Percentiles rank a stretch among this genome's conserved stretches.
Conservation (phyloP, 2,797 vertebrate genomes). For the Sebastes kiyomatsui region DNA sequence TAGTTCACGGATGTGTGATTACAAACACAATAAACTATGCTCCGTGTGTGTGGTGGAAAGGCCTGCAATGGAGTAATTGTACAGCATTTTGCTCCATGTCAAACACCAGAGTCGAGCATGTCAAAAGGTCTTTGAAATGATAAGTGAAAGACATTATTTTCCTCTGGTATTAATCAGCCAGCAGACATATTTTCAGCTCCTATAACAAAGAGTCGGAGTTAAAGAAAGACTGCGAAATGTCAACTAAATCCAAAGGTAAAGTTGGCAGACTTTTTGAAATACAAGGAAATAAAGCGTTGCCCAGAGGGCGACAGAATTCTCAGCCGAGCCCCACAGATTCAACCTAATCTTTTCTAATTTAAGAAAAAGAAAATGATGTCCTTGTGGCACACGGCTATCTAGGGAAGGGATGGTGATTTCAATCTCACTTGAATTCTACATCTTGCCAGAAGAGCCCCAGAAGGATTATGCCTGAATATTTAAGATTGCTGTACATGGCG, state of each 20-base stretch:
- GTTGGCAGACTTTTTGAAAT: conserved; percentile 53
- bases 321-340: conserved; percentile 36
- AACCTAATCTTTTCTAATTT: conserved; percentile 69
- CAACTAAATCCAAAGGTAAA: conserved; percentile 39
- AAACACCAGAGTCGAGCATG: neutral
- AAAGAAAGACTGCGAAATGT: conserved; percentile 7
- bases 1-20: conserved; percentile 10
- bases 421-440: conserved; percentile 64
- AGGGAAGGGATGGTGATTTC: conserved; percentile 54
- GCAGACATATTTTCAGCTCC: neutral
- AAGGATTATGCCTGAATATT: conserved; percentile 60
- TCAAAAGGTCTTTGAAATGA: neutral
- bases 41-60: neutral
- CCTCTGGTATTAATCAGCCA: neutral
- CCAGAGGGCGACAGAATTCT: conserved; percentile 42
- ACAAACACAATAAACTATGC: neutral
- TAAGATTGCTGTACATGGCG: conserved; percentile 43
- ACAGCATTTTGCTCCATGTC: neutral
- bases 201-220: conserved; percentile 10
- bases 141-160: neutral
- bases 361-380: conserved; percentile 65
- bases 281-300: conserved; percentile 49
- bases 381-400: conserved; percentile 56
- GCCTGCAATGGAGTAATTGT: neutral
- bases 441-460: conserved; percentile 41